Evolutionary conservation across 2,113 vertebrate genomes (phyloP).

Genomic region (Myotis yumanensis): DNA sequence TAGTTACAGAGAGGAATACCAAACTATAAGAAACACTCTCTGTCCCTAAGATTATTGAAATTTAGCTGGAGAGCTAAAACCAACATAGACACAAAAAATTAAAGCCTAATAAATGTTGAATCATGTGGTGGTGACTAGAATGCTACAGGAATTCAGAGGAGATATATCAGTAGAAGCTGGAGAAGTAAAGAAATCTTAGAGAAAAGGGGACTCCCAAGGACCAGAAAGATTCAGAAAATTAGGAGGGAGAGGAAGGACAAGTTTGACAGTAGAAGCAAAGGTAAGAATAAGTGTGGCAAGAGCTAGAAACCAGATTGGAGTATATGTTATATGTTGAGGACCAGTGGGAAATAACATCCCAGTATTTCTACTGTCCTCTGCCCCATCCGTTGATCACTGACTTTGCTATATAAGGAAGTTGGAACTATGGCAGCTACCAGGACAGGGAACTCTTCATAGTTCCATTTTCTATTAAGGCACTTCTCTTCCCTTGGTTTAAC

Average conservation of each 20-base stretch:
- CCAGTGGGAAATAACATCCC: not conserved
- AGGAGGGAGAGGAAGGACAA: not conserved
- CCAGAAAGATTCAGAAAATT: slow-evolving; percentile 44
- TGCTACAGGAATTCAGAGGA: slow-evolving; percentile 19
- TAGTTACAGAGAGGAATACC: not conserved
- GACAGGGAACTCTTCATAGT: not conserved
- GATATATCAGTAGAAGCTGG: not conserved
- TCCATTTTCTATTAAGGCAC: slow-evolving; percentile 24
- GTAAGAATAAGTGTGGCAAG: not conserved
- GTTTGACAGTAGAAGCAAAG: not conserved
- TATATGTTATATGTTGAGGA: not conserved
- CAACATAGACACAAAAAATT: not conserved
- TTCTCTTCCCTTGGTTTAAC: slow-evolving; percentile 9
- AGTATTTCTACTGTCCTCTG: not conserved
- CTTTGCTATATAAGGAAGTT: slow-evolving; percentile 16
- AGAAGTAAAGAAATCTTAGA: not conserved
- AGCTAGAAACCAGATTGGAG: not conserved
- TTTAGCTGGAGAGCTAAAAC: slow-evolving; percentile 46
- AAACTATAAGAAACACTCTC: slow-evolving; percentile 43
- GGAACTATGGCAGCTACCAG: not conserved
- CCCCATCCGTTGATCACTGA: not conserved
- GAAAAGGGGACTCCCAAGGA: slow-evolving; percentile 35
- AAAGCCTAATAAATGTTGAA: slow-evolving; percentile 9
- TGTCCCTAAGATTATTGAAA: slow-evolving; percentile 29
- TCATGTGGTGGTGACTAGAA: not conserved